These are phyloP conservation scores for Actinopyga echinites DNA, from an alignment of 53 echinoderm and acorn worm genomes.

Conservation along the genomic window DNA sequence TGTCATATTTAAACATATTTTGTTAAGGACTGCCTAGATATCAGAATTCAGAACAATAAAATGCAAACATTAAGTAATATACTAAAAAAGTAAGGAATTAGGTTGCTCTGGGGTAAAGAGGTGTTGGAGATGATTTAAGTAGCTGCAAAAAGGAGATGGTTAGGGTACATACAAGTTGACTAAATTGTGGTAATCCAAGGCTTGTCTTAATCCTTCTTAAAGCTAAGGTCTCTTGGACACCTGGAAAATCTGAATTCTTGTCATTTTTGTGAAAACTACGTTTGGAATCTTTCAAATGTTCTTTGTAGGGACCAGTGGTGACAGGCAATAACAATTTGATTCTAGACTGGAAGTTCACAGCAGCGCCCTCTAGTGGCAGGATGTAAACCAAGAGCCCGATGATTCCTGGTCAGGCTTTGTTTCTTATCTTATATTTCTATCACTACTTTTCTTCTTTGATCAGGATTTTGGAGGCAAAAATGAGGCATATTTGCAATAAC, in stretches of 20 bases:
- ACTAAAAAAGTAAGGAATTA: too few species aligned
- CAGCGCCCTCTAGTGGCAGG: slow-evolving; percentile 83
- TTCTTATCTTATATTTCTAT: too few species aligned
- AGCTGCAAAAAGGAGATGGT: not conserved
- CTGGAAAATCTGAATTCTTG: not conserved
- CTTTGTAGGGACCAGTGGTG: slow-evolving; percentile 85
- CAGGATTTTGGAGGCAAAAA: too few species aligned
- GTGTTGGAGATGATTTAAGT: not conserved
- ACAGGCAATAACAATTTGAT: slow-evolving; percentile 97
- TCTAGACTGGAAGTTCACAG: slow-evolving; percentile 95
- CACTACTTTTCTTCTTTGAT: too few species aligned
- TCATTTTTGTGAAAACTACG: not conserved
- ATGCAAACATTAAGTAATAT: too few species aligned
- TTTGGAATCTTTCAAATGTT: not conserved
- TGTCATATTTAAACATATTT: too few species aligned
- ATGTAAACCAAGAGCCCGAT: slow-evolving; percentile 80
- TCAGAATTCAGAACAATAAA: too few species aligned
- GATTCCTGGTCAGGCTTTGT: slow-evolving; percentile 82
- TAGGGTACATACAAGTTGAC: too few species aligned
- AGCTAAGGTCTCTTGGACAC: not conserved
- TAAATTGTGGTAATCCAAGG: not conserved
- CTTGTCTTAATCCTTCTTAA: not conserved
- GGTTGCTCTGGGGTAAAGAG: not conserved
- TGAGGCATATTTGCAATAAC: too few species aligned
- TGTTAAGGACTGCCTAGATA: too few species aligned